Evolutionary conservation across 2,888 invertebrate species (phyloP), one percentile per base, ranked within the genome.

Genomic region (Hirudinaria manillensis): DNA sequence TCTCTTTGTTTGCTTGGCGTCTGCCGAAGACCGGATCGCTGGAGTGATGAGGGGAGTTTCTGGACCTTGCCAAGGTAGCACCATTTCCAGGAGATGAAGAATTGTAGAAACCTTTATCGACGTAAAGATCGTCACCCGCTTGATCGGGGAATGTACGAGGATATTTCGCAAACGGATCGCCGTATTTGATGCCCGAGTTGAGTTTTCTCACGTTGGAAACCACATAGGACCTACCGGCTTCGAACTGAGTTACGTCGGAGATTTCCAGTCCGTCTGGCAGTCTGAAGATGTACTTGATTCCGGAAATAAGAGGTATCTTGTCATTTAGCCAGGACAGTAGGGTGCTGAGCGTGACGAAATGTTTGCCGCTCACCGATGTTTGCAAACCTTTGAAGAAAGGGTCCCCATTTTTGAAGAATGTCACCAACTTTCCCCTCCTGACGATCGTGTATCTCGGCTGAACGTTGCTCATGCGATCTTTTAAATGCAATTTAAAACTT

Each of bases 401-500:
- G 84, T 95, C 94, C 3, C 95, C 95, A 88, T 95, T 96, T 84
- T 93, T 90, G 87, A 92, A 95, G 86, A 96, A 94, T 0, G 92
- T 90, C 76, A 94, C 92, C 73, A 93, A 76, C 56, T 76, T 72
- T 2, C 76, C 76, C 55, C 73, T 72, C 3, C 70, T 29, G 24
- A 73, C 65, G 55, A 36, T 29, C 24, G 45, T 70, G 29, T 70
- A 70, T 24, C 53, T n/a, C 6, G 72, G 36, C 34, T 68, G 68
- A 16, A 68, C 68, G 32, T 29, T 34, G 19, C 32, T 68, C 68
- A 68, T 68, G 45, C 45, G 45, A 7, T 16, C 45, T 45, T 45
- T 45, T 3, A 45, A 45, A 16, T 45, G 45, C 16, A 1, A 45
- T 45, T 45, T 45, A 45, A 16, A 16, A 6, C 3, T 45, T 16